phyloP scores from a whole-genome alignment of 2,888 invertebrate species.

The Volucella inanis region DNA sequence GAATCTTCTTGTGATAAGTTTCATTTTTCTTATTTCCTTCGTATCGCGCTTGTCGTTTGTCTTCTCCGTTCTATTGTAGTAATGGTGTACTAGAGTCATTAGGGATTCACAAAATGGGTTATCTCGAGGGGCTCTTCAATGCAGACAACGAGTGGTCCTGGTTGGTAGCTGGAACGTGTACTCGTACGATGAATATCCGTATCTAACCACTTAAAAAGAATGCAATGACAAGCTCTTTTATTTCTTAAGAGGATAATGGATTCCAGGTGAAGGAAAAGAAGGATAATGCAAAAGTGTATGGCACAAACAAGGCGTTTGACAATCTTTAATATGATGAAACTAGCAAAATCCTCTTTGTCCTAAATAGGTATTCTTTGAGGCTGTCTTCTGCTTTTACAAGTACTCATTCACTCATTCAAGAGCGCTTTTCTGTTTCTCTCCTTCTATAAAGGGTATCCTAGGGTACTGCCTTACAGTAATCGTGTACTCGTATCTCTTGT shows the following conservation, averaged over 20 bases:
- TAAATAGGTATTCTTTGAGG: conserved; percentile 43
- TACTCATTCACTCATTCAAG: conserved; percentile 11
- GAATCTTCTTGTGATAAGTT: conserved; percentile 48
- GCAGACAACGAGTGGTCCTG: conserved; percentile 31
- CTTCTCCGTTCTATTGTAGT: conserved; percentile 1
- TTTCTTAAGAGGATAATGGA: conserved; percentile 66
- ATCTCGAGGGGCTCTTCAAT: conserved; percentile 40
- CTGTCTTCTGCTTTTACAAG: conserved; percentile 38
- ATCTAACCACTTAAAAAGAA: conserved; percentile 36
- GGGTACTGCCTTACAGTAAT: conserved; percentile 31
- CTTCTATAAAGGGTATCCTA: conserved; percentile 28
- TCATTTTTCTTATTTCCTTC: conserved; percentile 26
- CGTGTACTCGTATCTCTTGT: conserved; percentile 21
- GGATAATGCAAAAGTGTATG: conserved; percentile 36
- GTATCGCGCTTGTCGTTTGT: neutral
- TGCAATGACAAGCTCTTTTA: conserved; percentile 41
- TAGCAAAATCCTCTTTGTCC: conserved; percentile 45
- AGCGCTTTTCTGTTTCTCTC: conserved; percentile 37
- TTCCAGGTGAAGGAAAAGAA: conserved; percentile 50
- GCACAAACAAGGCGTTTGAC: conserved; percentile 62
- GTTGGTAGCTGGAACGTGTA: neutral
- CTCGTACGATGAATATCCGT: neutral
- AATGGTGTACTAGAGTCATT: conserved; percentile 53
- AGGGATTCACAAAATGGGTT: conserved; percentile 52
- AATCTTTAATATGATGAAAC: conserved; percentile 38